Conservation (phyloP, 2,113 vertebrate genomes). For the Petromus typicus region DNA sequence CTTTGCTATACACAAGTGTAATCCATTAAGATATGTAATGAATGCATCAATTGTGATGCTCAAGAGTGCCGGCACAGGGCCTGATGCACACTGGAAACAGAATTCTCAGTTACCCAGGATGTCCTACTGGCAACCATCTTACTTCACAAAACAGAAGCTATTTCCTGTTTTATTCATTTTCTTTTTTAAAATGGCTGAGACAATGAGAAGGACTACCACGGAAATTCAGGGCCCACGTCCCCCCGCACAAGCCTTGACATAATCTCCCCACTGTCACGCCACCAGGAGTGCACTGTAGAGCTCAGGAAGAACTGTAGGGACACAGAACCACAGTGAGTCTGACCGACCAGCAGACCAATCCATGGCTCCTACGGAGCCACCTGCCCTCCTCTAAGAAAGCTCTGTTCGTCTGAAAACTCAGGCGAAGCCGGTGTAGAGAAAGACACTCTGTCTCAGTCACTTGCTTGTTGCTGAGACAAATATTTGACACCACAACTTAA, state of each 20-base stretch:
- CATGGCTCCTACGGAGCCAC: neutral
- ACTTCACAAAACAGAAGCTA: constrained; percentile 17
- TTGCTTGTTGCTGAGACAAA: neutral
- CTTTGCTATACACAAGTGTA: neutral
- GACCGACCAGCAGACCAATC: neutral
- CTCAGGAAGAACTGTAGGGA: neutral
- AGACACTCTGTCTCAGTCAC: neutral
- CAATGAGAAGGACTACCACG: neutral
- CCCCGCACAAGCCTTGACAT: neutral
- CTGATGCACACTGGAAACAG: neutral
- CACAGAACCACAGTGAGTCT: neutral
- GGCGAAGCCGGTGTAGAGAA: neutral
- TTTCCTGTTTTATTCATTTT: neutral
- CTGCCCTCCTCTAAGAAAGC: neutral
- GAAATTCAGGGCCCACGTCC: neutral
- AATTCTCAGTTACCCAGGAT: neutral
- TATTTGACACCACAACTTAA: neutral
- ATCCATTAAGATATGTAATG: neutral
- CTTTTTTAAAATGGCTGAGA: neutral
- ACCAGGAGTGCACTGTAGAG: neutral
- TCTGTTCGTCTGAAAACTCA: neutral
- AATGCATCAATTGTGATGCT: neutral
- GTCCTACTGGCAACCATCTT: neutral
- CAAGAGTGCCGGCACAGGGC: neutral
- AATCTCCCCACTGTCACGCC: neutral